Percentiles rank a stretch among this genome's conserved stretches.
Conservation (phyloP, 1,140 invertebrate genomes). For the Scylla paramamosain region DNA sequence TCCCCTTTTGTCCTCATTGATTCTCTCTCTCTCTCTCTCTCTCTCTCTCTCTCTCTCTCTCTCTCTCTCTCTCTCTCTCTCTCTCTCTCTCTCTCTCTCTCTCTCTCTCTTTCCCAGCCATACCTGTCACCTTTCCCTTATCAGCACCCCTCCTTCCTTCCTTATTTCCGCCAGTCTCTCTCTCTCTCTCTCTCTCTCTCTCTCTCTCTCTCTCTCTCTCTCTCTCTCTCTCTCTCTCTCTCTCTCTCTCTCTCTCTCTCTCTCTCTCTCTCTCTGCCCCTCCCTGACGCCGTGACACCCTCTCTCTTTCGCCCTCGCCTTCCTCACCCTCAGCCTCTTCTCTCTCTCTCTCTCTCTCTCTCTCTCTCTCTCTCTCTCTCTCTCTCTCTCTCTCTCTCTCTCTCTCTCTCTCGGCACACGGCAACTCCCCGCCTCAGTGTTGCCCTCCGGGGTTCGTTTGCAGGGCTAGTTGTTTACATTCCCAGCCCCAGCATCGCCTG, state of each 20-base stretch:
- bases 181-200: constrained; percentile 56
- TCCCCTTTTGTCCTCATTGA: background rate
- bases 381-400: background rate
- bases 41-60: constrained; percentile 50
- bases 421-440: too few species aligned
- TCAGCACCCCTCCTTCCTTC: background rate
- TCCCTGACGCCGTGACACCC: constrained; percentile 36
- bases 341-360: background rate
- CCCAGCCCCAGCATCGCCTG: too few species aligned
- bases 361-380: constrained; percentile 10
- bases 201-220: constrained; percentile 31
- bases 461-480: too few species aligned
- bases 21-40: constrained; percentile 48
- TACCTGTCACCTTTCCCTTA: background rate
- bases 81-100: constrained; percentile 38
- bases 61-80: constrained; percentile 46
- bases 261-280: constrained; percentile 49
- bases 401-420: background rate
- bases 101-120: background rate
- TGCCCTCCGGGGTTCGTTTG: too few species aligned
- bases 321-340: too few species aligned
- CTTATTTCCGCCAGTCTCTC: constrained; percentile 34
- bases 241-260: constrained; percentile 53
- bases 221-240: constrained; percentile 50
- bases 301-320: constrained; percentile 64